Evolutionary conservation across 2,797 vertebrate genomes (phyloP).

Genomic region (Alauda arvensis): DNA sequence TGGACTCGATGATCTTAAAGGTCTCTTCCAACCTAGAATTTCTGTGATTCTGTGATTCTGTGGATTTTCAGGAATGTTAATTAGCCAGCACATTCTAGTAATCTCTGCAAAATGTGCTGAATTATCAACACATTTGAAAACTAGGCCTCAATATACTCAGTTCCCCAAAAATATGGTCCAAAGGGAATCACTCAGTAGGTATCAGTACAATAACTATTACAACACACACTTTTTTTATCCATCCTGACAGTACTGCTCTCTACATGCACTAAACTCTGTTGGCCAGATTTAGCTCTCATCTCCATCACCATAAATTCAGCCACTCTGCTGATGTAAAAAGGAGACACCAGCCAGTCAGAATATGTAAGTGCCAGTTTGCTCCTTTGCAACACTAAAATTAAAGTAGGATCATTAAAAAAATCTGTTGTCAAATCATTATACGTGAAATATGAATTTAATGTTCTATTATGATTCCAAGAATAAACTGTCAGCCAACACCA

Average conservation of each 20-base stretch:
- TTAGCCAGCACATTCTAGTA: background rate
- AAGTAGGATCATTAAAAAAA: background rate
- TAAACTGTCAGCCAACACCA: background rate
- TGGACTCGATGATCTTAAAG: too few species aligned
- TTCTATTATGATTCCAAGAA: background rate
- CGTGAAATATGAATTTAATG: background rate
- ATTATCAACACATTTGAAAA: background rate
- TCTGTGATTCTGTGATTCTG: too few species aligned
- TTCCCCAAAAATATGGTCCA: background rate
- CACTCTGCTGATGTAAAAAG: background rate
- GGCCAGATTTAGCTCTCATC: background rate
- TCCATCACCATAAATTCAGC: background rate
- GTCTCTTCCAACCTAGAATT: too few species aligned
- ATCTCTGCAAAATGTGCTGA: background rate
- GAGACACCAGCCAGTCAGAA: background rate
- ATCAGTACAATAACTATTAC: background rate
- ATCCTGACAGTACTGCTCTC: background rate
- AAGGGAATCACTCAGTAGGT: background rate
- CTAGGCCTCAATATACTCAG: background rate
- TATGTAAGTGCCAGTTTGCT: background rate
- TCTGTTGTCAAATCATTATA: background rate
- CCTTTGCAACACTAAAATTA: background rate
- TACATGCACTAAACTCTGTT: background rate
- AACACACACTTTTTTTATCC: background rate
- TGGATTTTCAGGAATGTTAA: background rate